Base-by-base conservation (phyloP, 2,113 vertebrate species). In the Castor canadensis region DNA sequence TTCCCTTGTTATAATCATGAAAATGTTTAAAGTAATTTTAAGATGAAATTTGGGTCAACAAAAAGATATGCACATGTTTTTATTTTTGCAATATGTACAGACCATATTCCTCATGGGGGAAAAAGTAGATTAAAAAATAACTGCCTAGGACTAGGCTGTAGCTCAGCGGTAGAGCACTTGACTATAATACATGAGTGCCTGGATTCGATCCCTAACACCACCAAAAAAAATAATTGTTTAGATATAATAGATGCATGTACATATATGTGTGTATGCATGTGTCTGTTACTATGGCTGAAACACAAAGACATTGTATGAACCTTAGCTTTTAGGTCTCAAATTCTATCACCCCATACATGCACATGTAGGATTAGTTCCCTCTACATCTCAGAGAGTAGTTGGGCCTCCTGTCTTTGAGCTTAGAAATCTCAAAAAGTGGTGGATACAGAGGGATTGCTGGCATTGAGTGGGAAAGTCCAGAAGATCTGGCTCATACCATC, bases 11-110 rank as follows among this genome's bases (percentile, higher is more conserved):
- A 82, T 45, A 43, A 72, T 71, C 52, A 72, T 43, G 52, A 82
- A 62, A 47, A 82, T 60, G 24, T 28, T 38, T 17, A 32, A 62
- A 60, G 38, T 38, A 72, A 49, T 91, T 38, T 60, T 45, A n/a
- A 91, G 16, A 71, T 40, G n/a, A 45, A 72, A 60, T 58, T 60
- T 62, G 54, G 35, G 58, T 49, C 62, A 16, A 81, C n/a, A 75
- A 73, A 69, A 47, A 60, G 26, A 66, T 6, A 6, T 13, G 80
- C 6, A 10, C 10, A 58, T 91, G 71, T 32, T 72, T 32, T 30
- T 72, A 35, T 38, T 87, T 93, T 81, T 93, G 28, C 69, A 75
- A 45, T 52, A 93, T 43, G n/a, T 88, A 81, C 8, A 72, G 81
- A 72, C 19, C 15, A 73, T 62, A 72, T 5, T 81, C 32, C 56